Percentiles rank a stretch among this genome's conserved stretches.
Conservation (phyloP, 2,888 invertebrate species). For the Tenthredo amoena region DNA sequence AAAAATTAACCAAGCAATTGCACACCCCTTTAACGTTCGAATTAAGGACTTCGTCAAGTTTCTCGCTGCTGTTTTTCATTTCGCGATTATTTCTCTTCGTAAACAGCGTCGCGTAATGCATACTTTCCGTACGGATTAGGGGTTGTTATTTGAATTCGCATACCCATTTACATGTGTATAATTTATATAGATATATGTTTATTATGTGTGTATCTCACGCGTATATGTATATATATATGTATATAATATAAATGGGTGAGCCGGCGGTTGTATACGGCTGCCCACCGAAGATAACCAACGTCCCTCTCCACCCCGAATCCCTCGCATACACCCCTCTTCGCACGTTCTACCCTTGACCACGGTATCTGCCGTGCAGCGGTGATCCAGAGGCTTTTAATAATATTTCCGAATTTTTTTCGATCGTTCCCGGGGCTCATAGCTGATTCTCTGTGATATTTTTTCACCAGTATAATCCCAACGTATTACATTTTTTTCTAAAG, state of each 20-base stretch:
- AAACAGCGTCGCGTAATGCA: slow-evolving; percentile 58
- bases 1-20: background rate
- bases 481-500: slow-evolving; percentile 74
- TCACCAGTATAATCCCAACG: slow-evolving; percentile 70
- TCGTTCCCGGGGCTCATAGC: slow-evolving; percentile 66
- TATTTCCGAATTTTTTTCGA: slow-evolving; percentile 68
- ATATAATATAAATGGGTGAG: slow-evolving; percentile 58
- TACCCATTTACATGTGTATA: slow-evolving; percentile 59
- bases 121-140: slow-evolving; percentile 58
- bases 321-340: slow-evolving; percentile 55
- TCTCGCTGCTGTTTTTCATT: slow-evolving; percentile 7
- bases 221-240: background rate
- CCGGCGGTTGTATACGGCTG: slow-evolving; percentile 65
- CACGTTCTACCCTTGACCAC: slow-evolving; percentile 54
- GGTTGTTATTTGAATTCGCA: slow-evolving; percentile 17
- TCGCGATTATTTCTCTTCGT: slow-evolving; percentile 19
- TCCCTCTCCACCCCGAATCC: slow-evolving; percentile 49
- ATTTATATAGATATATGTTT: slow-evolving; percentile 18
- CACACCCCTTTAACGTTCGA: background rate
- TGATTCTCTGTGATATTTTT: slow-evolving; percentile 66
- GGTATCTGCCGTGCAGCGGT: slow-evolving; percentile 58
- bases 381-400: slow-evolving; percentile 72
- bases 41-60: background rate
- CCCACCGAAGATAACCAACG: slow-evolving; percentile 68
- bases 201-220: background rate